These are phyloP conservation scores for Notarius quadriscutis DNA, from an alignment of 2,113 vertebrate species.

Conservation along the genomic window DNA sequence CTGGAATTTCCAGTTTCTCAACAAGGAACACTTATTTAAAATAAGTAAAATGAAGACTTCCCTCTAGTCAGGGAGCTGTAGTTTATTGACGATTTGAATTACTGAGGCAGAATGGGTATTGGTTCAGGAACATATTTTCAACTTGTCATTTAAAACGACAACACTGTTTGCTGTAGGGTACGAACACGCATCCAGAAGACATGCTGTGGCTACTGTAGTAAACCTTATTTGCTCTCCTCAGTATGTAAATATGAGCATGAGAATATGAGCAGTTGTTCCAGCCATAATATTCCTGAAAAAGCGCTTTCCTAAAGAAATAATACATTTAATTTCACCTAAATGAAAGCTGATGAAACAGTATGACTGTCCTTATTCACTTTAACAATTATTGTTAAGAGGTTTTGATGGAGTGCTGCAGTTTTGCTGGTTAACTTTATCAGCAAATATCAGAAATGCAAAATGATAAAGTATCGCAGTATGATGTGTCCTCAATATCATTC, in stretches of 20 bases:
- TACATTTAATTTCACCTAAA: neutral
- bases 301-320: neutral
- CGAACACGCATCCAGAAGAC: neutral
- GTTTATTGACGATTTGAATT: neutral
- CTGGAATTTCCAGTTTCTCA: neutral
- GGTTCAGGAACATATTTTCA: neutral
- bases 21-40: neutral
- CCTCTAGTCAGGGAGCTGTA: neutral
- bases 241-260: slow-evolving; percentile 1
- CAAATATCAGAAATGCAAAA: neutral
- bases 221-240: neutral
- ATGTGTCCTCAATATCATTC: neutral
- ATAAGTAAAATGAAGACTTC: neutral
- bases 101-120: neutral
- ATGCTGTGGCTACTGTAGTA: neutral
- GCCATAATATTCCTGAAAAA: neutral
- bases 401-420: neutral
- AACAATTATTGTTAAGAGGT: neutral
- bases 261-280: neutral
- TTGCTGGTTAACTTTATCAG: neutral
- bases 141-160: neutral
- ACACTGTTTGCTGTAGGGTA: neutral
- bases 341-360: neutral
- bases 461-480: neutral
- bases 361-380: neutral